These are phyloP conservation scores for Zhengitettix transpicula DNA, from an alignment of 2,888 invertebrate species.

Conservation along the genomic window DNA sequence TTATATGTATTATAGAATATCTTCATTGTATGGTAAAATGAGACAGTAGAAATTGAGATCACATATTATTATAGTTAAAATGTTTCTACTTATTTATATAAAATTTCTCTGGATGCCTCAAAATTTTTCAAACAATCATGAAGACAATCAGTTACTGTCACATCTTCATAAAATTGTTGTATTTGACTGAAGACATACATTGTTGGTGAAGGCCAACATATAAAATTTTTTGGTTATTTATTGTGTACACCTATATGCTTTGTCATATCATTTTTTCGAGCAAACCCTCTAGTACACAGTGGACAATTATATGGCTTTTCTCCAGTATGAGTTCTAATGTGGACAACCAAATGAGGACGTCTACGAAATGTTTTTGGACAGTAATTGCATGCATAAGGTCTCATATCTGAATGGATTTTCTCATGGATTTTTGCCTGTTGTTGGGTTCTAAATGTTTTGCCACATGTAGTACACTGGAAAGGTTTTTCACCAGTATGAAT, in stretches of 20 bases:
- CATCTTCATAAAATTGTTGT: too few species aligned
- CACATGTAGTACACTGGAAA: constrained; percentile 4
- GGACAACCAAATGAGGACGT: constrained; percentile 19
- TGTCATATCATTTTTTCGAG: constrained; percentile 22
- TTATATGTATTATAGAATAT: too few species aligned
- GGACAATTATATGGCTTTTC: constrained; percentile 20
- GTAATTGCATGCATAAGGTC: constrained; percentile 19
- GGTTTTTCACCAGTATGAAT: constrained; percentile 9
- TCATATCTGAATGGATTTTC: constrained; percentile 16
- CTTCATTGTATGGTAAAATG: too few species aligned
- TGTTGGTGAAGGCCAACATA: too few species aligned
- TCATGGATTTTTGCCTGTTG: constrained; percentile 7
- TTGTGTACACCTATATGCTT: constrained; percentile 16
- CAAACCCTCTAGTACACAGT: constrained; percentile 19
- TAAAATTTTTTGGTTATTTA: too few species aligned
- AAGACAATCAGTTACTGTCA: too few species aligned
- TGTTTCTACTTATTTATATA: too few species aligned
- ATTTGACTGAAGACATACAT: too few species aligned
- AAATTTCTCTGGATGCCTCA: too few species aligned
- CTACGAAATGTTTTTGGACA: constrained; percentile 21
- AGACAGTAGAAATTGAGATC: too few species aligned
- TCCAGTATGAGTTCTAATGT: constrained; percentile 22
- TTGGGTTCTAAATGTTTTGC: constrained; percentile 6
- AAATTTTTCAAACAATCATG: too few species aligned
- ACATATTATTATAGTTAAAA: too few species aligned